phyloP scores from a whole-genome alignment of 2,113 vertebrate species.

The Megalops atlanticus region DNA sequence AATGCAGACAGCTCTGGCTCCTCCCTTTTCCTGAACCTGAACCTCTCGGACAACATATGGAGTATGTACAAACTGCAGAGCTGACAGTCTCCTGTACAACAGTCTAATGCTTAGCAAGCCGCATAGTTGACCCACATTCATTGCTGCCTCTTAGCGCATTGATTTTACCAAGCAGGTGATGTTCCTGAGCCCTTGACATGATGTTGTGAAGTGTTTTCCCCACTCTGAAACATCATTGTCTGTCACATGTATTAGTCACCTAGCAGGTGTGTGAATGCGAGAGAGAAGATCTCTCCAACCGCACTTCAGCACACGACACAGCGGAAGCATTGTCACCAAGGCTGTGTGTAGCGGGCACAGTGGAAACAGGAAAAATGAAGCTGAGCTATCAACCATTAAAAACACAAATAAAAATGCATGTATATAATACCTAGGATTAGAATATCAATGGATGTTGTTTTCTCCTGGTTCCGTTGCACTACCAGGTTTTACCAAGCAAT shows the following conservation, averaged over 20 bases:
- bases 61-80: too few relatives aligned
- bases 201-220: background rate
- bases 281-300: background rate
- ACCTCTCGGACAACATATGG: background rate
- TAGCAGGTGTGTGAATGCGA: background rate
- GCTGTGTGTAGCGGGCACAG: too few relatives aligned
- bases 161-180: background rate
- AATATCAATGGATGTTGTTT: background rate
- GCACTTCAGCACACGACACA: background rate
- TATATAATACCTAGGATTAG: too few relatives aligned
- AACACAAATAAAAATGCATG: background rate
- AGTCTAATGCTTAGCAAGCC: background rate
- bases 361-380: background rate
- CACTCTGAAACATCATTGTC: background rate
- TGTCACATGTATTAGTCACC: background rate
- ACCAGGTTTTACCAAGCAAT: background rate
- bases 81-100: too few relatives aligned
- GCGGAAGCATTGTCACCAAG: too few relatives aligned
- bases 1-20: background rate
- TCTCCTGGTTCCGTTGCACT: background rate
- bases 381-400: background rate
- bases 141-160: background rate
- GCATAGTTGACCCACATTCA: background rate
- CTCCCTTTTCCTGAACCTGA: background rate
- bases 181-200: background rate